A percentile compares a stretch with the other conserved stretches of the same genome.
Evolutionary conservation across 2,113 vertebrate species (phyloP).

Genomic region (Dicentrarchus labrax): DNA sequence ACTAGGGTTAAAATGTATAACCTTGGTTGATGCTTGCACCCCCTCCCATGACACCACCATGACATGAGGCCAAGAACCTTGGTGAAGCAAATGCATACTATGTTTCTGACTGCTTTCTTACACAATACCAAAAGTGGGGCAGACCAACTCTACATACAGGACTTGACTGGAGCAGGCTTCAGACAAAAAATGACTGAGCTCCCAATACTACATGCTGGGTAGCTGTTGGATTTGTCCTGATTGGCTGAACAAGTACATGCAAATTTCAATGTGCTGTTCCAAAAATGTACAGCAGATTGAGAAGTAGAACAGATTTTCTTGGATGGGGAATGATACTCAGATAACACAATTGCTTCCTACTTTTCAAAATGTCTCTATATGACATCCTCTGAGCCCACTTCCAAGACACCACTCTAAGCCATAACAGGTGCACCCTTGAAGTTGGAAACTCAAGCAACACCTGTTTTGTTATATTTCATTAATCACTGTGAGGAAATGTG

Average conservation of each 20-base stretch:
- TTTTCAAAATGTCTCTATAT: background rate
- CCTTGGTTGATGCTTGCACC: background rate
- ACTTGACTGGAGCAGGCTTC: background rate
- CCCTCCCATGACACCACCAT: background rate
- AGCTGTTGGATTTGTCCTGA: background rate
- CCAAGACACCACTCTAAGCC: conserved; percentile 30
- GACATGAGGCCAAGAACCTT: background rate
- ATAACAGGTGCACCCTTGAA: conserved; percentile 16
- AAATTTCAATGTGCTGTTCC: conserved; percentile 27
- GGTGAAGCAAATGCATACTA: background rate
- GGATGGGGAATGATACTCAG: background rate
- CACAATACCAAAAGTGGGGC: background rate
- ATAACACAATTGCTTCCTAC: background rate
- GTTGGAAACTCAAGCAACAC: conserved; percentile 34
- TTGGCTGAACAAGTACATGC: conserved; percentile 10
- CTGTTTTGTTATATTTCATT: conserved; percentile 25
- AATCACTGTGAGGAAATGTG: conserved; percentile 20
- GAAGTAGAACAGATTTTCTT: conserved; percentile 9
- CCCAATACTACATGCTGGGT: background rate
- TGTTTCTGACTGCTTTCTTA: background rate
- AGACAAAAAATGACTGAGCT: conserved; percentile 2
- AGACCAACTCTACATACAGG: background rate
- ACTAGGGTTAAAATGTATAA: background rate
- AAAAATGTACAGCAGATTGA: conserved; percentile 13
- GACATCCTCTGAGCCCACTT: background rate